Evolutionary conservation across 2,113 vertebrate species (phyloP).

Genomic region (Burhinus oedicnemus): DNA sequence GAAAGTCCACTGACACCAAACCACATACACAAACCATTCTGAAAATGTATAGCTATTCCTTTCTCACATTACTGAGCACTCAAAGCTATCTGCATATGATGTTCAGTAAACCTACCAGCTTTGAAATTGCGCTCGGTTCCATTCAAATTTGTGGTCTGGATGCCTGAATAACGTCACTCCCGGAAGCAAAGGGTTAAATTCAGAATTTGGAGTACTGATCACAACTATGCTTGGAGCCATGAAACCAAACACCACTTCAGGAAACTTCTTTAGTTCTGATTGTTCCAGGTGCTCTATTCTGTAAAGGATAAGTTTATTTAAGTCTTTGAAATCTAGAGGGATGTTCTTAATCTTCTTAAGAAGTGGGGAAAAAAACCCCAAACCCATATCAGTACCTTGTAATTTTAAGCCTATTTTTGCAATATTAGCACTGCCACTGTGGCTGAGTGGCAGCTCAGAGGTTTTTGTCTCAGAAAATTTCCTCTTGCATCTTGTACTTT

Average conservation of each 20-base stretch:
- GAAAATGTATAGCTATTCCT: neutral
- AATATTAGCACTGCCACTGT: neutral
- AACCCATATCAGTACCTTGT: rapidly evolving
- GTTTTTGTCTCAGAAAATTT: neutral
- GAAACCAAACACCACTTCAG: slow-evolving; percentile 91
- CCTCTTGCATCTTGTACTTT: neutral
- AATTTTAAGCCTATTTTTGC: neutral
- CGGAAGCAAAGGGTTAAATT: slow-evolving; percentile 88
- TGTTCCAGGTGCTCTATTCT: slow-evolving; percentile 93
- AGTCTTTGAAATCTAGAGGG: neutral
- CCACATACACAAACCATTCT: neutral
- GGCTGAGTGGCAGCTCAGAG: neutral
- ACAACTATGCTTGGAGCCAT: slow-evolving; percentile 85
- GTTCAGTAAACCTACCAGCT: slow-evolving; percentile 79
- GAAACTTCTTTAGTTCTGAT: slow-evolving; percentile 83
- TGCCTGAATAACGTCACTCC: slow-evolving; percentile 80
- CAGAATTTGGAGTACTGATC: slow-evolving; percentile 92
- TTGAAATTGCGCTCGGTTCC: slow-evolving; percentile 87
- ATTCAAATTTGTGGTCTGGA: slow-evolving; percentile 95
- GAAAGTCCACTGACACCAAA: neutral
- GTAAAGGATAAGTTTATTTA: neutral
- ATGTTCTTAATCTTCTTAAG: neutral
- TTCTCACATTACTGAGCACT: neutral
- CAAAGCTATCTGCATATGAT: neutral
- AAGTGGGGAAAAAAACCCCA: neutral